These are phyloP conservation scores for Thomomys bottae DNA, from an alignment of 2,113 vertebrate species.

Conservation along the genomic window DNA sequence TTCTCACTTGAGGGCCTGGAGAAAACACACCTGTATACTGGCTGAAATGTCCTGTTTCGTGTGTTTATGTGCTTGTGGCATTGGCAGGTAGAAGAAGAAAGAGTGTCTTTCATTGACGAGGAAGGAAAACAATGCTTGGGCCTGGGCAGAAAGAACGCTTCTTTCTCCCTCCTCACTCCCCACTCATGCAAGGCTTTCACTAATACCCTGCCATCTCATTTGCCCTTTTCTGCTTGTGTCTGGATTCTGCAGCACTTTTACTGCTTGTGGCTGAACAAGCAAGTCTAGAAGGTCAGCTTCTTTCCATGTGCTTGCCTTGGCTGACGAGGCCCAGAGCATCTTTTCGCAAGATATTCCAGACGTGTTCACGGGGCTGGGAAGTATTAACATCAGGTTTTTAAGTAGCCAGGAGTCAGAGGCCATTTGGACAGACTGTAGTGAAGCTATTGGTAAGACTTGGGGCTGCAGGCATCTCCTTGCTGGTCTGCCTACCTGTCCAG, in stretches of 20 bases:
- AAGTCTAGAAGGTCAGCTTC: background rate
- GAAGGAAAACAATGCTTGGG: background rate
- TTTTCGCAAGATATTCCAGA: background rate
- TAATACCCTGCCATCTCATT: background rate
- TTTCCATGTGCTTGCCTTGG: background rate
- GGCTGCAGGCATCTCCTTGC: background rate
- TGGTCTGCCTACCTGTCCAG: no score
- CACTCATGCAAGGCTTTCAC: background rate
- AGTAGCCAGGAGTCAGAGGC: background rate
- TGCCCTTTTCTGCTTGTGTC: no score
- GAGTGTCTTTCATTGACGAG: background rate
- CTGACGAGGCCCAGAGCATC: background rate
- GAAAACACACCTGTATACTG: background rate
- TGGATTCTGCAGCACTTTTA: background rate
- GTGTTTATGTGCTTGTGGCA: background rate
- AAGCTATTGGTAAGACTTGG: background rate
- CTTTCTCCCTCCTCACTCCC: no score
- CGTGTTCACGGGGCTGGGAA: background rate
- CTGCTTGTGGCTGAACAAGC: background rate
- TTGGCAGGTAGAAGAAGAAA: background rate
- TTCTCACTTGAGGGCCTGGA: background rate
- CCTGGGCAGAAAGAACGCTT: background rate
- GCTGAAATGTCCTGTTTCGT: slow-evolving; percentile 2
- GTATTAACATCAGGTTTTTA: background rate
- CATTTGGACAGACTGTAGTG: background rate